These are phyloP conservation scores for Luffia ferchaultella DNA, from an alignment of 2,888 invertebrate species.

Conservation along the genomic window DNA sequence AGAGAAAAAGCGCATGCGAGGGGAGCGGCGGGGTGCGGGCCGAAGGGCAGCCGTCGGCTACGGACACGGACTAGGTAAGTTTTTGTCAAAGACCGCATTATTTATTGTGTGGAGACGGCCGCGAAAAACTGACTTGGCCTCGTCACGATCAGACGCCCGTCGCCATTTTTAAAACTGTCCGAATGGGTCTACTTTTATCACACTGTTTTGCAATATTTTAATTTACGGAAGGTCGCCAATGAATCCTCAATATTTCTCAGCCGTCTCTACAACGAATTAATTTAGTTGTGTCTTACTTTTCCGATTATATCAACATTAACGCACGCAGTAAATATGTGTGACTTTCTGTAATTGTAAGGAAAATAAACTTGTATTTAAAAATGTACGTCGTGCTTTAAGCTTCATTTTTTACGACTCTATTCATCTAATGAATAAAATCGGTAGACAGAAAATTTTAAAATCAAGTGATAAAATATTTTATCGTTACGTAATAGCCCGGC, in stretches of 20 bases:
- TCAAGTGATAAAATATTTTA: no score
- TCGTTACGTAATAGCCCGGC: conserved; percentile 10
- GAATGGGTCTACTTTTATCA: conserved; percentile 43
- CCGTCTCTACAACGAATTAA: conserved; percentile 43
- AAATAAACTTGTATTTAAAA: no score
- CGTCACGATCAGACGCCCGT: conserved; percentile 43
- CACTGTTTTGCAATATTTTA: conserved; percentile 58
- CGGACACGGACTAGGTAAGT: conserved; percentile 62
- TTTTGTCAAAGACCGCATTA: conserved; percentile 65
- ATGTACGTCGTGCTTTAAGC: no score
- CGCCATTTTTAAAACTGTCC: conserved; percentile 59
- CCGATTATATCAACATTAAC: no score
- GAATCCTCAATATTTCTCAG: conserved; percentile 43
- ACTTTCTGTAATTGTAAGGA: no score
- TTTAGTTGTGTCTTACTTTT: no score
- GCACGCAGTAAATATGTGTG: no score
- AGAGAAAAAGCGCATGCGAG: conserved; percentile 40
- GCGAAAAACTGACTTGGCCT: conserved; percentile 58
- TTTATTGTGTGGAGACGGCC: conserved; percentile 64
- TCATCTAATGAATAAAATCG: no score
- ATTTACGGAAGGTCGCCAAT: conserved; percentile 36
- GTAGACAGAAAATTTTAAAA: no score
- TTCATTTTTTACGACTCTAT: no score
- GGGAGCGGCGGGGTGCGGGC: conserved; percentile 19
- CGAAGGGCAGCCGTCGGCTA: conserved; percentile 52